Conservation (phyloP, 2,113 vertebrate species). For the Oplegnathus fasciatus region DNA sequence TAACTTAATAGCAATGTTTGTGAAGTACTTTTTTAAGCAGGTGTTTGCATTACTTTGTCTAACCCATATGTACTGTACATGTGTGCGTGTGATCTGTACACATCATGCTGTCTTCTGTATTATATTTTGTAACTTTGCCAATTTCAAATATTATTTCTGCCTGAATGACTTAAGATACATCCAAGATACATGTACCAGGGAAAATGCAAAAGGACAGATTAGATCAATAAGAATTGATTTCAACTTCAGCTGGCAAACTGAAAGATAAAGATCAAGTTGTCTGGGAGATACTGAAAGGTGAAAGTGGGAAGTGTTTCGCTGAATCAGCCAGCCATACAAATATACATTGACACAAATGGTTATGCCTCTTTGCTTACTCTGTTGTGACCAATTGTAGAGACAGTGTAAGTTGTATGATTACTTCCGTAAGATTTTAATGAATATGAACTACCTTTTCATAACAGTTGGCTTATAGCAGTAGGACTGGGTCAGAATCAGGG, state of each 20-base stretch:
- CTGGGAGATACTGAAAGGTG: neutral
- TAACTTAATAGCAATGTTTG: neutral
- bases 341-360: neutral
- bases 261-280: neutral
- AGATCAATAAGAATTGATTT: neutral
- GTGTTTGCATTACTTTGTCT: slow-evolving; percentile 7
- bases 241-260: neutral
- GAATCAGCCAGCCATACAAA: slow-evolving; percentile 13
- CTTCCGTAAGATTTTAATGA: neutral
- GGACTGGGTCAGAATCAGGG: slow-evolving; percentile 26
- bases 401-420: slow-evolving; percentile 14
- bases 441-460: slow-evolving; percentile 6
- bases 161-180: neutral
- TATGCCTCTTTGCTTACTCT: neutral
- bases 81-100: neutral
- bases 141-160: neutral
- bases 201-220: neutral
- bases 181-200: neutral
- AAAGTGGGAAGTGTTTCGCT: neutral
- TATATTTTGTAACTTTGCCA: neutral
- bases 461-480: slow-evolving; percentile 14
- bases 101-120: neutral
- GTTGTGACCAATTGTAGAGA: slow-evolving; percentile 3
- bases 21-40: neutral
- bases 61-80: neutral